phyloP scores from a whole-genome alignment of 1,140 invertebrate species.

The Pygmarrhopalites habei region DNA sequence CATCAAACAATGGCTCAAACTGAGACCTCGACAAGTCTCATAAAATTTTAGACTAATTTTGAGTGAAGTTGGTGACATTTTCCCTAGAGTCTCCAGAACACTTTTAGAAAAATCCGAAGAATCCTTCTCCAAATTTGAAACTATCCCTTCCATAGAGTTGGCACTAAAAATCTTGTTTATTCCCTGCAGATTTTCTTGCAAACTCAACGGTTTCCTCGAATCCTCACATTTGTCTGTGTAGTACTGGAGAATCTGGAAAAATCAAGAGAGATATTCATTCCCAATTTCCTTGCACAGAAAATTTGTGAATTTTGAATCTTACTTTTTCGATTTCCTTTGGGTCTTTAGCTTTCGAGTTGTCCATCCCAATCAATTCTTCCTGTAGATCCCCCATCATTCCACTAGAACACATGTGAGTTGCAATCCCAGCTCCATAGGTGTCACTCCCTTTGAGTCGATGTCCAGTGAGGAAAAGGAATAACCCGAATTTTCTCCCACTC shows the following conservation, averaged over 20 bases:
- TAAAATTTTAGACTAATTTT: slow-evolving; percentile 62
- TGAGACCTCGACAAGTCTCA: slow-evolving; percentile 57
- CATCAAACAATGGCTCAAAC: slow-evolving; percentile 72
- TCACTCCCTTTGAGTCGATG: slow-evolving; percentile 74
- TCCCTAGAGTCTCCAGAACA: slow-evolving; percentile 58
- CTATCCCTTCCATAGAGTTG: slow-evolving; percentile 71
- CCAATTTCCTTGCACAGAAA: too few relatives aligned
- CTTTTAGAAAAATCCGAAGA: slow-evolving; percentile 56
- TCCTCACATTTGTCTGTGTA: slow-evolving; percentile 25
- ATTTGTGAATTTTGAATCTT: neutral
- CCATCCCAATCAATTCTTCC: slow-evolving; percentile 51
- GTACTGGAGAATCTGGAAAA: slow-evolving; percentile 17
- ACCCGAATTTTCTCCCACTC: slow-evolving; percentile 76
- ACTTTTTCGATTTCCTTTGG: slow-evolving; percentile 50
- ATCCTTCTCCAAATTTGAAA: slow-evolving; percentile 64
- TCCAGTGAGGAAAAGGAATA: slow-evolving; percentile 89
- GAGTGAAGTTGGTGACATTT: slow-evolving; percentile 88
- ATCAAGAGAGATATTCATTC: too few relatives aligned
- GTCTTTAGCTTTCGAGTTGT: slow-evolving; percentile 24
- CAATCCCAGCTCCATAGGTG: slow-evolving; percentile 81
- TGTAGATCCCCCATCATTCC: slow-evolving; percentile 60
- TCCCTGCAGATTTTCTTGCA: slow-evolving; percentile 63
- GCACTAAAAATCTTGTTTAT: slow-evolving; percentile 76
- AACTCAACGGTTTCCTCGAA: slow-evolving; percentile 54
- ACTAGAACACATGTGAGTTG: slow-evolving; percentile 80